Percentiles rank a stretch among this genome's conserved stretches.
Conservation (phyloP, 2,797 vertebrate genomes). For the Synanceia verrucosa region DNA sequence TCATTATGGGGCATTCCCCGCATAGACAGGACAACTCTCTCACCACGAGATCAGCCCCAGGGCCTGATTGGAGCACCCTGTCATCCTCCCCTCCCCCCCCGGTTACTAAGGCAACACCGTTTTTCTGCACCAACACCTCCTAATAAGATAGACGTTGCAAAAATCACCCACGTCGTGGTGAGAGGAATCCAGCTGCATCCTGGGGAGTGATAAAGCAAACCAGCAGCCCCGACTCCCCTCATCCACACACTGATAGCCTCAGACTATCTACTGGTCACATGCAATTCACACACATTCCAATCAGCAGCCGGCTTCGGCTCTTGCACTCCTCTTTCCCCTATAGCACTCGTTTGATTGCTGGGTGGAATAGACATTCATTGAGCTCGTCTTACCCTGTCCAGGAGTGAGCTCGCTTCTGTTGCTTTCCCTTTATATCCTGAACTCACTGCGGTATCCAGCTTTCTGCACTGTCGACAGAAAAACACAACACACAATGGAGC, state of each 20-base stretch:
- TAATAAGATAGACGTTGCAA: conserved; percentile 73
- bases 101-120: conserved; percentile 71
- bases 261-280: conserved; percentile 64
- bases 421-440: conserved; percentile 69
- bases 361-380: conserved; percentile 44
- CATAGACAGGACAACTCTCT: conserved; percentile 65
- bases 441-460: conserved; percentile 68
- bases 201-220: conserved; percentile 60
- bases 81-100: conserved; percentile 47
- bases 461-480: conserved; percentile 61
- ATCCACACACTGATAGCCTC: conserved; percentile 57
- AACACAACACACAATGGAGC: conserved; percentile 32
- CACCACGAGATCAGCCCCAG: conserved; percentile 55
- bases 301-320: conserved; percentile 56
- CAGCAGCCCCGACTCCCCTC: conserved; percentile 47
- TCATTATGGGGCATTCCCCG: conserved; percentile 80
- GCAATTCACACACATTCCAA: conserved; percentile 57
- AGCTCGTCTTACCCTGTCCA: conserved; percentile 75
- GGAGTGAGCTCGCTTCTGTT: conserved; percentile 46
- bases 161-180: conserved; percentile 62
- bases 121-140: conserved; percentile 67
- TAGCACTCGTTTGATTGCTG: conserved; percentile 60
- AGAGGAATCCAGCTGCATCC: conserved; percentile 63
- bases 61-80: conserved; percentile 31
- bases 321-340: conserved; percentile 37